phyloP scores from a whole-genome alignment of 2,113 vertebrate species.

The Pollimyrus isidori region DNA sequence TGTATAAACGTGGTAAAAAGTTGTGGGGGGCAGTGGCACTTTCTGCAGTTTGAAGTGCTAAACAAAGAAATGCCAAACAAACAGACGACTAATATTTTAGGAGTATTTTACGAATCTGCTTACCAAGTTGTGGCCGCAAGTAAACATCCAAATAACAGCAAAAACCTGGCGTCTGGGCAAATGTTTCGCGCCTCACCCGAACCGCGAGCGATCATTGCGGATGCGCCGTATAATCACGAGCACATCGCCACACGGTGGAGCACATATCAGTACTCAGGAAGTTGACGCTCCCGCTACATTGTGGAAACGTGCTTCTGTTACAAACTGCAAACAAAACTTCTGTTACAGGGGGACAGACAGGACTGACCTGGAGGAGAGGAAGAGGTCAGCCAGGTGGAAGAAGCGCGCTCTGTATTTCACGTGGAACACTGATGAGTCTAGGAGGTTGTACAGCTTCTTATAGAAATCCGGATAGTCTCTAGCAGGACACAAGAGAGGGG shows the following conservation, averaged over 20 bases:
- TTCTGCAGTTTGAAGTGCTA: no score
- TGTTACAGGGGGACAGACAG: neutral
- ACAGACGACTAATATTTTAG: no score
- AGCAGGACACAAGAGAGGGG: conserved; percentile 14
- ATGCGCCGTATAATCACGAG: no score
- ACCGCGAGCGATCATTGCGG: no score
- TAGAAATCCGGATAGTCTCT: conserved; percentile 97
- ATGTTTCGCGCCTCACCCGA: no score
- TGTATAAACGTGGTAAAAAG: no score
- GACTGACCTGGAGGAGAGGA: conserved; percentile 85
- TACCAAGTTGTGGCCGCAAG: no score
- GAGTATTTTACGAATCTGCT: no score
- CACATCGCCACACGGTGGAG: neutral
- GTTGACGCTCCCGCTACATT: neutral
- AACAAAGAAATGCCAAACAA: no score
- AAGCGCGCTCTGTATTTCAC: conserved; percentile 88
- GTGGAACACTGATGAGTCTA: conserved; percentile 83
- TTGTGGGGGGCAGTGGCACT: no score
- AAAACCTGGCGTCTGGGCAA: no score
- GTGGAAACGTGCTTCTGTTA: neutral
- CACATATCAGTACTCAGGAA: neutral
- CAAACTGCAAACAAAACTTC: neutral
- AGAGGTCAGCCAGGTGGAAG: conserved; percentile 80
- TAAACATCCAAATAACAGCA: no score
- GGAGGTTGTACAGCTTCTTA: conserved; percentile 81